A percentile compares a stretch with the other conserved stretches of the same genome.
phyloP scores from a whole-genome alignment of 1,140 invertebrate species.

The Drosophila murphyi region DNA sequence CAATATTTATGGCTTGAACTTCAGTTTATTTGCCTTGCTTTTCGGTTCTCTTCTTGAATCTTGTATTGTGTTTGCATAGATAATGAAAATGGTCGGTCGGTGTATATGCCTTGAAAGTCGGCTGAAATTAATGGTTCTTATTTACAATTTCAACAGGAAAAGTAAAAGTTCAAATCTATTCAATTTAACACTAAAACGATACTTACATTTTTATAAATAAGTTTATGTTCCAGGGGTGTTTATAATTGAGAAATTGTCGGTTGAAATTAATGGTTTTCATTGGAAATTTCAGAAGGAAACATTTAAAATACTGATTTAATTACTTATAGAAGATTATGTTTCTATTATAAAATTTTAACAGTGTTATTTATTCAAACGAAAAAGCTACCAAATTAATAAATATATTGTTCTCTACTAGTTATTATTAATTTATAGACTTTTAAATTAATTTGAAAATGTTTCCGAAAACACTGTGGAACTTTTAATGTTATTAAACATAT shows the following conservation, averaged over 20 bases:
- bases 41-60: neutral
- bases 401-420: no score
- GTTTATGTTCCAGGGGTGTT: no score
- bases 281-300: constrained; percentile 11
- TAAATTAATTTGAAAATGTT: no score
- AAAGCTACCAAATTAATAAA: no score
- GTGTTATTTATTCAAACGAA: no score
- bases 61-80: constrained; percentile 17
- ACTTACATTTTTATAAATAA: no score
- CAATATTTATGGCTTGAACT: constrained; percentile 65
- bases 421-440: no score
- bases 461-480: no score
- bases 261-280: constrained; percentile 16
- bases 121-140: constrained; percentile 14
- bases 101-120: neutral
- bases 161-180: neutral
- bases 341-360: no score
- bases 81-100: constrained; percentile 23
- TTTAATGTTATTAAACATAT: no score
- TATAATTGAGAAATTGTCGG: neutral
- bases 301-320: neutral
- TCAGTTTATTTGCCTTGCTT: constrained; percentile 9
- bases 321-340: no score
- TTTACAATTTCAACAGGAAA: constrained; percentile 14
- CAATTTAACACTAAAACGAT: no score